Conservation (phyloP, 2,888 invertebrate genomes). For the Ichneumoninae sp. region DNA sequence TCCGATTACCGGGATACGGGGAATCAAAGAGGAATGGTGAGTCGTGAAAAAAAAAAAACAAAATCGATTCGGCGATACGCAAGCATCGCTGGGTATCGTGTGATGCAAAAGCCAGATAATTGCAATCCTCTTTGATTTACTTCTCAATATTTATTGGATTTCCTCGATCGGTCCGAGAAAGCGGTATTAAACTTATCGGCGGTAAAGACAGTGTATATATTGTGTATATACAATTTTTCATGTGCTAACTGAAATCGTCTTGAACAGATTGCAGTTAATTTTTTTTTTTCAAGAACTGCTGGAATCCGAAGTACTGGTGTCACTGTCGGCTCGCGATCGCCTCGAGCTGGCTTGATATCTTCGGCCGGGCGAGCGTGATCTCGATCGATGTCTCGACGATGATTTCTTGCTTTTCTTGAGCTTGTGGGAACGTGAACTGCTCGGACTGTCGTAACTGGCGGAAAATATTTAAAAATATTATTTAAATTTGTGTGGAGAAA, state of each 20-base stretch:
- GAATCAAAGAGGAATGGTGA: constrained; percentile 25
- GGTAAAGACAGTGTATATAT: constrained; percentile 61
- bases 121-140: constrained; percentile 22
- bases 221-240: constrained; percentile 72
- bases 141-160: constrained; percentile 47
- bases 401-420: constrained; percentile 82
- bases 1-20: neutral
- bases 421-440: constrained; percentile 80
- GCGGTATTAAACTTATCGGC: constrained; percentile 71
- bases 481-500: neutral
- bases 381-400: constrained; percentile 80
- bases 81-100: constrained; percentile 15
- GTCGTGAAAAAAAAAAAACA: constrained; percentile 5
- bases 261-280: constrained; percentile 12
- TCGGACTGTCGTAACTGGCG: constrained; percentile 79
- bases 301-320: constrained; percentile 79
- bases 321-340: constrained; percentile 76
- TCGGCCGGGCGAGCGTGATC: constrained; percentile 79
- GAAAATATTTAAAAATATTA: constrained; percentile 22
- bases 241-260: constrained; percentile 33
- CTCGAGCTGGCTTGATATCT: constrained; percentile 75
- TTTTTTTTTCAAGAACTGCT: constrained; percentile 74
- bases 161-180: constrained; percentile 13
- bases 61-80: neutral
- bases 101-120: constrained; percentile 32